Percentiles rank a stretch among this genome's conserved stretches.
These are phyloP conservation scores for Tenualosa thibaudeaui DNA, from an alignment of 2,797 vertebrate species.

Conservation along the genomic window DNA sequence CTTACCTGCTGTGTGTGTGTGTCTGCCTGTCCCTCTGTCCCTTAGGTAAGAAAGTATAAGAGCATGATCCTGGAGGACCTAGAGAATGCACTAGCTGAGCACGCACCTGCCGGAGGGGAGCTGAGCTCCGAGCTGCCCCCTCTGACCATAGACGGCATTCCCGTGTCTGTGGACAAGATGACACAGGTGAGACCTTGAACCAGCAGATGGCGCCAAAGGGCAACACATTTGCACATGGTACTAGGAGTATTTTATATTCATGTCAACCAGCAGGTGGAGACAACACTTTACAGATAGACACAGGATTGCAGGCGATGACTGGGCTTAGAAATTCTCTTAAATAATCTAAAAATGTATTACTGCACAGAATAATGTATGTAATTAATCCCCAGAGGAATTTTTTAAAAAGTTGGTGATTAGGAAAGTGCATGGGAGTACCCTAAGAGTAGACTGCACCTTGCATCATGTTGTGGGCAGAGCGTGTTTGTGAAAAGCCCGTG, in stretches of 20 bases:
- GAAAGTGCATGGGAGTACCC: not conserved
- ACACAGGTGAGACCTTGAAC: conserved; percentile 82
- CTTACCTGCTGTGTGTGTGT: not conserved
- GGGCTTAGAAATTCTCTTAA: not conserved
- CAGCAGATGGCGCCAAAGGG: conserved; percentile 62
- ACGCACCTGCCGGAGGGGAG: conserved; percentile 91
- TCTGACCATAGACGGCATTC: conserved; percentile 97
- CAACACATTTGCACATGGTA: conserved; percentile 13
- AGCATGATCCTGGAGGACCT: conserved; percentile 96
- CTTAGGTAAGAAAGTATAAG: conserved; percentile 97
- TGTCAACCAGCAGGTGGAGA: not conserved
- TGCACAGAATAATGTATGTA: not conserved
- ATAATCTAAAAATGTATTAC: not conserved
- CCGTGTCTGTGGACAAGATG: conserved; percentile 99
- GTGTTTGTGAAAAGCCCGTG: not conserved
- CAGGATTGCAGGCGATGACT: not conserved
- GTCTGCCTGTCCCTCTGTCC: conserved; percentile 50
- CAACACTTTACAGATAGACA: not conserved
- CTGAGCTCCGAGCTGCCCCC: conserved; percentile 93
- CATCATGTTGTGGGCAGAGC: not conserved
- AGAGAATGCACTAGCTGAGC: conserved; percentile 93
- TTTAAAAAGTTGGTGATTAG: not conserved
- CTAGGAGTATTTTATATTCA: not conserved
- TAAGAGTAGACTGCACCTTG: not conserved
- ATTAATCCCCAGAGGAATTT: not conserved